Percentiles rank a stretch among this genome's conserved stretches.
Conservation (phyloP, 2,113 vertebrate species). For the Cephalophus harveyi region DNA sequence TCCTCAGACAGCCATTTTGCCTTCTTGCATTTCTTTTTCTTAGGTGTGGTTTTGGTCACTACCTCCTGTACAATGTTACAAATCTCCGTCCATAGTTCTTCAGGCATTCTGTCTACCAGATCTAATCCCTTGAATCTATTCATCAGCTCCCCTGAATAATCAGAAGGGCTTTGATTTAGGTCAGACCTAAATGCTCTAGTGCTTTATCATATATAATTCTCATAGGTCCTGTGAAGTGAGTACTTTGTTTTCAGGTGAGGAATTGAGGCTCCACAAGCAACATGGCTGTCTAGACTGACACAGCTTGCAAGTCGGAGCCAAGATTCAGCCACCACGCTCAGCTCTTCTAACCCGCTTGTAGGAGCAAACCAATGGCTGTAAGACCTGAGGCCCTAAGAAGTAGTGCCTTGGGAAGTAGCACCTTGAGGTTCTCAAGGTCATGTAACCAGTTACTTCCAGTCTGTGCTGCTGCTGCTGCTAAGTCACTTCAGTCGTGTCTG, state of each 20-base stretch:
- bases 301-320: neutral
- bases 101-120: neutral
- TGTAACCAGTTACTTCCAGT: neutral
- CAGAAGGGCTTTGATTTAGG: neutral
- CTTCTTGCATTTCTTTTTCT: neutral
- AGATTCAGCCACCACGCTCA: neutral
- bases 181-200: neutral
- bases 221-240: neutral
- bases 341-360: neutral
- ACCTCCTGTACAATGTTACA: accelerated
- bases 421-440: neutral
- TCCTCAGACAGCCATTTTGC: neutral
- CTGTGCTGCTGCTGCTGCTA: too few species aligned
- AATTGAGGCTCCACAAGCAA: neutral
- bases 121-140: neutral
- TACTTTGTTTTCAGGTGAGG: neutral
- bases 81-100: neutral
- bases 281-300: neutral
- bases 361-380: accelerated
- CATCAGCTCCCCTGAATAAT: neutral
- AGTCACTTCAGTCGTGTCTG: too few species aligned
- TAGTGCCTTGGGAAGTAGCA: neutral
- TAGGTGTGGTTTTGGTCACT: neutral
- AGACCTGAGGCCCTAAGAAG: neutral
- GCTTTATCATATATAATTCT: neutral